phyloP scores from a whole-genome alignment of 2,113 vertebrate genomes.

The Esox niger region DNA sequence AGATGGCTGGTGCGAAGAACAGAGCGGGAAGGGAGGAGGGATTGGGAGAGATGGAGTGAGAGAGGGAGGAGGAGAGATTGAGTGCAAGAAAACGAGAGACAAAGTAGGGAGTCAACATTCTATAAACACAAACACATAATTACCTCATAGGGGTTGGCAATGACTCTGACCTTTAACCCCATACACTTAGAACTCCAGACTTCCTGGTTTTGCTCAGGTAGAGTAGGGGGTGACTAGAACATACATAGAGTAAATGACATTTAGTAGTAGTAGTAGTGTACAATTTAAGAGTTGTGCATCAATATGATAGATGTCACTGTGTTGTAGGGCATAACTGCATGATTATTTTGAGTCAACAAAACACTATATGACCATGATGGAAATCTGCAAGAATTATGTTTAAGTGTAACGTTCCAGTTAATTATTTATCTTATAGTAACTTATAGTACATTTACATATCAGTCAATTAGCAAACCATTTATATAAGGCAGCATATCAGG shows the following conservation, averaged over 20 bases:
- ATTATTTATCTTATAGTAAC: too few relatives aligned
- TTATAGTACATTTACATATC: too few relatives aligned
- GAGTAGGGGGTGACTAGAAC: conserved; percentile 22
- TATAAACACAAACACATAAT: conserved; percentile 80
- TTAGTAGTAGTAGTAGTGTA: conserved; percentile 23
- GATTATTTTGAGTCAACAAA: neutral
- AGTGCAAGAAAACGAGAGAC: conserved; percentile 47
- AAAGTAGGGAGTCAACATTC: conserved; percentile 67
- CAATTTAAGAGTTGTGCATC: conserved; percentile 11
- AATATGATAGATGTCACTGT: conserved; percentile 14
- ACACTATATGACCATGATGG: neutral
- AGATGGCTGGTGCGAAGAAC: conserved; percentile 69
- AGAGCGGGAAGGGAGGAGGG: conserved; percentile 57
- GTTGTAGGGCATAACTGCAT: neutral
- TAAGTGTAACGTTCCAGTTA: too few relatives aligned
- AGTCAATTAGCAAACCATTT: too few relatives aligned
- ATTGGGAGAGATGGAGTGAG: conserved; percentile 11
- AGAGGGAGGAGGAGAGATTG: conserved; percentile 21
- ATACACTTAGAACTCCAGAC: conserved; percentile 46
- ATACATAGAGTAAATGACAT: conserved; percentile 20
- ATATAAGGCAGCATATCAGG: too few relatives aligned
- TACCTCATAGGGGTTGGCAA: conserved; percentile 70
- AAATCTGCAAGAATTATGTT: too few relatives aligned
- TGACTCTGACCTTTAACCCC: conserved; percentile 69
- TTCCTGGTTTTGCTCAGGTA: conserved; percentile 42